These are phyloP conservation scores for Drosophila bipectinata DNA, from an alignment of 1,140 invertebrate species.

Conservation along the genomic window DNA sequence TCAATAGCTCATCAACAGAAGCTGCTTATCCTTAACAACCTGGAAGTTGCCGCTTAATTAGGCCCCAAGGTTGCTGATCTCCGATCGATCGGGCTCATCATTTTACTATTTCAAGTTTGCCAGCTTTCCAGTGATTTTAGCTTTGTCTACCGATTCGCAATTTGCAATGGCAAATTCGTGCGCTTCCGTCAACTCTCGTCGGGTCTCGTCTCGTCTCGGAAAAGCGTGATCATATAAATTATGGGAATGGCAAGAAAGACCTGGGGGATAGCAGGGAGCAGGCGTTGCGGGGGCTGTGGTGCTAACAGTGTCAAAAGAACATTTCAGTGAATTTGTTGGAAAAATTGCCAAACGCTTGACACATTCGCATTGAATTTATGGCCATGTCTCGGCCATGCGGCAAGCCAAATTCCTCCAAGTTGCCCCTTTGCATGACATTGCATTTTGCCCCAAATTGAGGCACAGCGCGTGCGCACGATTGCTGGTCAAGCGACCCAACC, in stretches of 20 bases:
- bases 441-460: constrained; percentile 74
- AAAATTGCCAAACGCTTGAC: constrained; percentile 66
- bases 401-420: constrained; percentile 24
- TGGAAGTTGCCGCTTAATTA: constrained; percentile 66
- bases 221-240: constrained; percentile 45
- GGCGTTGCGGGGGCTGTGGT: background rate
- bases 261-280: background rate
- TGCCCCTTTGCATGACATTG: constrained; percentile 55
- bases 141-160: constrained; percentile 38
- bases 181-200: constrained; percentile 62
- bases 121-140: constrained; percentile 15
- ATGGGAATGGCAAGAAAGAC: constrained; percentile 1
- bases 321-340: constrained; percentile 58
- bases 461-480: constrained; percentile 19
- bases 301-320: constrained; percentile 69
- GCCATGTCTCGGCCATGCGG: constrained; percentile 31
- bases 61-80: constrained; percentile 53
- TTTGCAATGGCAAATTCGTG: constrained; percentile 54
- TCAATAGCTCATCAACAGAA: constrained; percentile 27
- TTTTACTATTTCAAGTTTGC: constrained; percentile 46
- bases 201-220: constrained; percentile 18
- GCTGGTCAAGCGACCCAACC: constrained; percentile 39
- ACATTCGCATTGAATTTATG: constrained; percentile 65
- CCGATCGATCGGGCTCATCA: constrained; percentile 33
- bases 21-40: constrained; percentile 68